Conservation (phyloP, 2,113 vertebrate genomes). For the Oncorhynchus mykiss region DNA sequence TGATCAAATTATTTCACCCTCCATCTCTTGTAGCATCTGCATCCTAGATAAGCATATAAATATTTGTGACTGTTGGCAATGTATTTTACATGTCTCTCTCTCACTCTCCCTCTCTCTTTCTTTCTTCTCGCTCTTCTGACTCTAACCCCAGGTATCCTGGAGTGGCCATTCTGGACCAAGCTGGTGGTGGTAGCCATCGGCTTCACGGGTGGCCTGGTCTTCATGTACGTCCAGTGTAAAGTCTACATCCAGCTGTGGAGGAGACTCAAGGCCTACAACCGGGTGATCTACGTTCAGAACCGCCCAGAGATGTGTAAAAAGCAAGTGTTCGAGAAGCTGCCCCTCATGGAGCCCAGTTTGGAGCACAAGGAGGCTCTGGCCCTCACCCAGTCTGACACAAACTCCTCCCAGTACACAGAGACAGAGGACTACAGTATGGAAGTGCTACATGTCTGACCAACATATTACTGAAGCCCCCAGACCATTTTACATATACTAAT, state of each 20-base stretch:
- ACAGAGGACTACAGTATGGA: conserved; percentile 90
- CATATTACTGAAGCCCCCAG: background rate
- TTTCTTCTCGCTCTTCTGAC: background rate
- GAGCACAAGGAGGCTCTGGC: conserved; percentile 86
- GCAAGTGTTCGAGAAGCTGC: conserved; percentile 85
- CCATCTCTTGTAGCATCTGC: background rate
- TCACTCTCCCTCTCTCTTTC: background rate
- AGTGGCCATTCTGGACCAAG: conserved; percentile 99
- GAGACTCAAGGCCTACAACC: conserved; percentile 98
- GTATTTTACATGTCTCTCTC: conserved; percentile 7
- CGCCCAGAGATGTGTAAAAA: conserved; percentile 95
- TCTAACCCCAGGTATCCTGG: conserved; percentile 83
- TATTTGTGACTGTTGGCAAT: background rate
- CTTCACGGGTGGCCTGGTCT: conserved; percentile 97
- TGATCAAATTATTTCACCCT: background rate
- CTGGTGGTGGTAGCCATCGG: conserved; percentile 97
- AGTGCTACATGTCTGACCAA: conserved; percentile 85
- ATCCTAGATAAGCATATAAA: background rate
- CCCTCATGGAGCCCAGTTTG: conserved; percentile 83
- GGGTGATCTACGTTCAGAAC: conserved; percentile 98
- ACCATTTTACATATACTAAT: conserved; percentile 22
- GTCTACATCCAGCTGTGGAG: conserved; percentile 96
- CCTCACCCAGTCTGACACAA: conserved; percentile 85
- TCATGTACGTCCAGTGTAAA: conserved; percentile 99
- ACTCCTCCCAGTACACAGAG: conserved; percentile 91